These are phyloP conservation scores for Lasioglossum figueresi DNA, from an alignment of 2,888 invertebrate genomes.

Conservation along the genomic window DNA sequence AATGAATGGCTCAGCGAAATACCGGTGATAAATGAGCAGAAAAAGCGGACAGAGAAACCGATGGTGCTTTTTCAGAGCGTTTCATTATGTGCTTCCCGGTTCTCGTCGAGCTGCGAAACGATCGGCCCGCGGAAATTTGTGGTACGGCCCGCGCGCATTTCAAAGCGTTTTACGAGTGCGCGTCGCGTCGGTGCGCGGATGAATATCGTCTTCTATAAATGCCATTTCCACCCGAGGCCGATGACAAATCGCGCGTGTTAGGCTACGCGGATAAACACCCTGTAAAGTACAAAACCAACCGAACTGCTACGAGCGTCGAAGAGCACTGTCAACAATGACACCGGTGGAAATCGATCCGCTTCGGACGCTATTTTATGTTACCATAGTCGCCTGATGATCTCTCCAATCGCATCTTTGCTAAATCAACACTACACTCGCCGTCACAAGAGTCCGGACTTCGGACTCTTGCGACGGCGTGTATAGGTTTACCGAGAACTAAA, in stretches of 20 bases:
- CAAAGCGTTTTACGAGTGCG: neutral
- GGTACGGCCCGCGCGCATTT: neutral
- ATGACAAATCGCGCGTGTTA: neutral
- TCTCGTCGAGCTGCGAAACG: conserved; percentile 12
- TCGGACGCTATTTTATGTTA: neutral
- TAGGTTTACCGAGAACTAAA: no score
- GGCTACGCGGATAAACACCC: neutral
- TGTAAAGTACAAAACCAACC: neutral
- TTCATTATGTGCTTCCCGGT: neutral
- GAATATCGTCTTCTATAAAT: neutral
- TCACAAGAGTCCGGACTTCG: no score
- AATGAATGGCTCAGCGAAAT: neutral
- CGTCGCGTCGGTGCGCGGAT: neutral
- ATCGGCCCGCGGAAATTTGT: neutral
- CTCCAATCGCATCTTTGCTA: no score
- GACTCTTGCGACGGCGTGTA: no score
- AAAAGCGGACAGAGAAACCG: neutral
- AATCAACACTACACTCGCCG: no score
- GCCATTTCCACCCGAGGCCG: neutral
- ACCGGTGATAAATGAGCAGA: neutral
- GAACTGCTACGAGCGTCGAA: neutral
- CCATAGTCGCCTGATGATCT: neutral
- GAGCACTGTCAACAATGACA: neutral
- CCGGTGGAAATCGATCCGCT: neutral
- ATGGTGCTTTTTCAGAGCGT: neutral